A percentile compares a stretch with the other conserved stretches of the same genome.
Evolutionary conservation across 1,140 invertebrate species (phyloP).

Genomic region (Ectropis grisescens): DNA sequence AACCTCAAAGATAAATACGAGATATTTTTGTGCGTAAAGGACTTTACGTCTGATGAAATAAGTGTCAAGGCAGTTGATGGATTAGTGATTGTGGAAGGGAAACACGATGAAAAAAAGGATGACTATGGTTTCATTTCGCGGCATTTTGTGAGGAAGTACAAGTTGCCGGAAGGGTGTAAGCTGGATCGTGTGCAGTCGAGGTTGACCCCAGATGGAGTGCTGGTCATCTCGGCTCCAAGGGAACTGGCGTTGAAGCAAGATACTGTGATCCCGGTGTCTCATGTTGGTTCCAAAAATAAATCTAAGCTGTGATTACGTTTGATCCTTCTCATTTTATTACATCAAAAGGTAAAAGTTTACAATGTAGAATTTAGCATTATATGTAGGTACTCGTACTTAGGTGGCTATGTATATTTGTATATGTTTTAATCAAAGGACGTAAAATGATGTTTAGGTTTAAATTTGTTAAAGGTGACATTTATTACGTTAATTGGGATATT

Average conservation of each 20-base stretch:
- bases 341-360: neutral
- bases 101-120: slow-evolving; percentile 86
- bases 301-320: slow-evolving; percentile 30
- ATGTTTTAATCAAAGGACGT: too few species aligned
- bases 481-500: too few species aligned
- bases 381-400: too few species aligned
- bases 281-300: slow-evolving; percentile 24
- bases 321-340: neutral
- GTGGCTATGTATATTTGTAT: too few species aligned
- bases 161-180: slow-evolving; percentile 28
- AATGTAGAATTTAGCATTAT: too few species aligned
- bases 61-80: slow-evolving; percentile 85
- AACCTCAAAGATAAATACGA: slow-evolving; percentile 54
- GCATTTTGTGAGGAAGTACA: slow-evolving; percentile 77
- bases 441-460: too few species aligned
- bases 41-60: slow-evolving; percentile 89
- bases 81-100: slow-evolving; percentile 83
- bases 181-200: slow-evolving; percentile 30
- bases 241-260: slow-evolving; percentile 22
- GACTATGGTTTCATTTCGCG: slow-evolving; percentile 80
- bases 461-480: too few species aligned
- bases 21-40: slow-evolving; percentile 83
- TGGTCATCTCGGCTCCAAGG: slow-evolving; percentile 28
- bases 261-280: slow-evolving; percentile 36
- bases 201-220: slow-evolving; percentile 29